Percentiles rank a stretch among this genome's conserved stretches.
These are phyloP conservation scores for Balearica regulorum DNA, from an alignment of 2,797 vertebrate species.

Conservation along the genomic window DNA sequence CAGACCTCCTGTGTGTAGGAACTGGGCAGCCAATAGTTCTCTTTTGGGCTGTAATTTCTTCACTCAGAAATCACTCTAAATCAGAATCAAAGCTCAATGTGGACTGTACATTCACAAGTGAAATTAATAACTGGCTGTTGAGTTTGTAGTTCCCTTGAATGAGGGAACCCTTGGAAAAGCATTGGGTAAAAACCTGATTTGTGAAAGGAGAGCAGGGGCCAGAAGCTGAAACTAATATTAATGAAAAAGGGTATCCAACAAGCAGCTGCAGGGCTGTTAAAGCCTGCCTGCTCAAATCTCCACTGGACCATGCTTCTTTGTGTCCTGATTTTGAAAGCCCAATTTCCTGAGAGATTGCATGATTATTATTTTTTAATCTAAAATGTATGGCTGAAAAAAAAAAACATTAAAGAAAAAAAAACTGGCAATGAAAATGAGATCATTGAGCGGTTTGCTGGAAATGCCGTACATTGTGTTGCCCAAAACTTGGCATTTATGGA, in stretches of 20 bases:
- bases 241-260: background rate
- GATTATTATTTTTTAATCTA: conserved; percentile 58
- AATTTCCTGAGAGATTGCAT: conserved; percentile 29
- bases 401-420: background rate
- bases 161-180: background rate
- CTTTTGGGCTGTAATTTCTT: background rate
- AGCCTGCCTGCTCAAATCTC: conserved; percentile 19
- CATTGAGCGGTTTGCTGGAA: conserved; percentile 8
- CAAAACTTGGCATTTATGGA: conserved; percentile 39
- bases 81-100: background rate
- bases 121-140: conserved; percentile 19
- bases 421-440: background rate
- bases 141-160: conserved; percentile 13
- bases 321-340: background rate
- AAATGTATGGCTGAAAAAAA: conserved; percentile 22
- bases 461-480: conserved; percentile 45
- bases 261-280: background rate
- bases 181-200: background rate
- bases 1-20: background rate
- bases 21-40: background rate
- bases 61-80: conserved; percentile 27
- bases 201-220: background rate
- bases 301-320: background rate
- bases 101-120: background rate
- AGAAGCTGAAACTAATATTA: conserved; percentile 19